Conservation (phyloP, 2,113 vertebrate genomes). For the Spea multiplicata region DNA sequence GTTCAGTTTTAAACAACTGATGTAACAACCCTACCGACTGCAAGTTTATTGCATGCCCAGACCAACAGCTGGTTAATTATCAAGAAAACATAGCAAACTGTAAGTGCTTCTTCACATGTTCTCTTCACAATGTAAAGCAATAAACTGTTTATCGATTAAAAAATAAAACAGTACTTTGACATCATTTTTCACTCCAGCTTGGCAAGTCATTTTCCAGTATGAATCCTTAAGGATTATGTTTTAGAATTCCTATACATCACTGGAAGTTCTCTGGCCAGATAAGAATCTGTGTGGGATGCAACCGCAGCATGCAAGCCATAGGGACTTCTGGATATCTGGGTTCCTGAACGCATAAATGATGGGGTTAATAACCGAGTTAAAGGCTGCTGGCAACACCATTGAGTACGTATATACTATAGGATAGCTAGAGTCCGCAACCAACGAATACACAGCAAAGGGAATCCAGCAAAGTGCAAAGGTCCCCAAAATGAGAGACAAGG, state of each 20-base stretch:
- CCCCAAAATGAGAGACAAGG: conserved; percentile 83
- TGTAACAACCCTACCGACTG: neutral
- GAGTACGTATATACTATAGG: conserved; percentile 84
- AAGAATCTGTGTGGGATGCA: conserved; percentile 77
- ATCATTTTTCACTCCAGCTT: conserved; percentile 22
- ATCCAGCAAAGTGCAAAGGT: conserved; percentile 88
- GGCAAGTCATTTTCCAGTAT: conserved; percentile 21
- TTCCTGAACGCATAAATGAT: conserved; percentile 89
- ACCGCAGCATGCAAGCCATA: conserved; percentile 87
- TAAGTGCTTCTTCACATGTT: conserved; percentile 27
- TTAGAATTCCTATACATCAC: conserved; percentile 73
- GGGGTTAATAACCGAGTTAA: conserved; percentile 88
- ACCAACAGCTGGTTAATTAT: neutral
- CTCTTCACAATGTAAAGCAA: conserved; percentile 25
- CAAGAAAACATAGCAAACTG: conserved; percentile 1
- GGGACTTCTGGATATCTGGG: conserved; percentile 88
- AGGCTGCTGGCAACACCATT: conserved; percentile 79
- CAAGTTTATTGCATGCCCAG: neutral
- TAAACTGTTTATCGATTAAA: conserved; percentile 24
- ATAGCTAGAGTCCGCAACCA: conserved; percentile 84
- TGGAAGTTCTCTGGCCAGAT: conserved; percentile 81
- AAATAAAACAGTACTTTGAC: conserved; percentile 42
- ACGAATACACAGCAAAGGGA: conserved; percentile 83
- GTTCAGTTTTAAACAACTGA: too few relatives aligned
- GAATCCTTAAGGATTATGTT: conserved; percentile 19